Conservation (phyloP, 2,797 vertebrate genomes). For the Distichodus sexfasciatus region DNA sequence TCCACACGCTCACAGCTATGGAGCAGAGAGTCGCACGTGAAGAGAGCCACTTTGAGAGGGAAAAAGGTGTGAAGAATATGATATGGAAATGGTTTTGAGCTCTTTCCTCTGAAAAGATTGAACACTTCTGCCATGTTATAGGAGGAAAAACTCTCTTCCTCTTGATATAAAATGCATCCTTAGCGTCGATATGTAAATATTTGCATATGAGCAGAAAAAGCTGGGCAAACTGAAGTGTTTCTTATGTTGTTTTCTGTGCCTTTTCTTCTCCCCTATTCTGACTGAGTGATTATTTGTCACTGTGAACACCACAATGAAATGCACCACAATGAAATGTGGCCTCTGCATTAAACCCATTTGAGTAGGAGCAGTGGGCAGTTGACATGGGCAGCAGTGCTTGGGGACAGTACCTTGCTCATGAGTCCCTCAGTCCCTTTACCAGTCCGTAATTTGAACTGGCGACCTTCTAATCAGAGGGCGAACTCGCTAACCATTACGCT, state of each 20-base stretch:
- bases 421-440: too few relatives aligned
- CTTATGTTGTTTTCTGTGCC: constrained; percentile 19
- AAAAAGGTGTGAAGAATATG: constrained; percentile 18
- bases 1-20: background rate
- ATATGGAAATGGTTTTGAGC: constrained; percentile 42
- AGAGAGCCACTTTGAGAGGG: constrained; percentile 12
- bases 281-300: constrained; percentile 6
- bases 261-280: constrained; percentile 1
- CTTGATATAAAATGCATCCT: constrained; percentile 24
- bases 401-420: too few relatives aligned
- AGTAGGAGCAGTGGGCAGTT: too few relatives aligned
- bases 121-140: constrained; percentile 22
- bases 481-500: too few relatives aligned
- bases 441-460: too few relatives aligned
- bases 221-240: constrained; percentile 12
- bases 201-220: constrained; percentile 21
- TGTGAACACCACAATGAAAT: too few relatives aligned
- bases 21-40: too few relatives aligned
- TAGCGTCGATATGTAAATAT: constrained; percentile 48
- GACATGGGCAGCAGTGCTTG: too few relatives aligned
- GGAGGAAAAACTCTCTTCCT: constrained; percentile 21
- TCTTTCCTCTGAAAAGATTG: constrained; percentile 34
- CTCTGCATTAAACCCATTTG: too few relatives aligned
- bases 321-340: too few relatives aligned
- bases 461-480: too few relatives aligned